These are phyloP conservation scores for Ferrisia virgata DNA, from an alignment of 2,888 invertebrate species.

Conservation along the genomic window DNA sequence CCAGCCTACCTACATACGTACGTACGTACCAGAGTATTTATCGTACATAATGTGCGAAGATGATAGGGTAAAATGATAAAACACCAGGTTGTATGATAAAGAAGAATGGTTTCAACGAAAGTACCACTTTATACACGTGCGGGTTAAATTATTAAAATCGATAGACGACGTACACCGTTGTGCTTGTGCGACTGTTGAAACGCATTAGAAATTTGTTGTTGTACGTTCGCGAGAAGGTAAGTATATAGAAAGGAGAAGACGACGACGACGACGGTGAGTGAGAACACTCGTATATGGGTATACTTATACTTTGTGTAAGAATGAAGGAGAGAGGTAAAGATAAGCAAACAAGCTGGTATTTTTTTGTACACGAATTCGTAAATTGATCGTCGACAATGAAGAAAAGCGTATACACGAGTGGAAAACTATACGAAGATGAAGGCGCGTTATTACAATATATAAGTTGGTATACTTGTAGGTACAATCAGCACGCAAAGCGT, in stretches of 20 bases:
- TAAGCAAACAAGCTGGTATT: neutral
- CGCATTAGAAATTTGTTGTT: neutral
- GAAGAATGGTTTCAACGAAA: neutral
- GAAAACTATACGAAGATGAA: neutral
- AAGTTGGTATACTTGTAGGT: neutral
- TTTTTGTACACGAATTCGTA: neutral
- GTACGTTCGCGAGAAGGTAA: neutral
- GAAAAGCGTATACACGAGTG: neutral
- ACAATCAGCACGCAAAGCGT: neutral
- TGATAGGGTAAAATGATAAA: neutral
- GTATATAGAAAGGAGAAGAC: neutral
- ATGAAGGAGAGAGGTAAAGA: neutral
- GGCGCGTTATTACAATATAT: too few species aligned
- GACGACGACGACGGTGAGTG: neutral
- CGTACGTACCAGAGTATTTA: too few species aligned
- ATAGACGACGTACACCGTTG: neutral
- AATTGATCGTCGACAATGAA: conserved; percentile 8
- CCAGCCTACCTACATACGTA: neutral
- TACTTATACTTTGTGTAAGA: too few species aligned
- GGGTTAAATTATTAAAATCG: conserved; percentile 17
- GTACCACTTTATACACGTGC: neutral
- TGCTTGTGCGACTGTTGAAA: neutral
- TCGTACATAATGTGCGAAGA: neutral
- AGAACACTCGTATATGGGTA: too few species aligned
- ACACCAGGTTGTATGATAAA: neutral